Evolutionary conservation across 1,140 invertebrate genomes (phyloP), one percentile per base, ranked within the genome.

Genomic region (Hydropsyche tenuis): DNA sequence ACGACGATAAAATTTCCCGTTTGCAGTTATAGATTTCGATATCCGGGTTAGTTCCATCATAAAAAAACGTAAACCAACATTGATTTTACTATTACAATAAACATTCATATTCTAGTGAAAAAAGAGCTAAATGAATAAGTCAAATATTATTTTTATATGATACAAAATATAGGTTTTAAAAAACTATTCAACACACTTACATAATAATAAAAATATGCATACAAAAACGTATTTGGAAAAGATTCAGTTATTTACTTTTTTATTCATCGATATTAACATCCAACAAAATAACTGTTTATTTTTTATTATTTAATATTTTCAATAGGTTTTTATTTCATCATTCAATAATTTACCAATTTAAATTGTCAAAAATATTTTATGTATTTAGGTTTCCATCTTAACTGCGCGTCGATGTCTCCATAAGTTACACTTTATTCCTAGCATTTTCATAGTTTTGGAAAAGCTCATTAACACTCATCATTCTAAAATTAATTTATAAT

Each of bases 201-300:
- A 56, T 60, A 25, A 60, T 60, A 60, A 60, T 3, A 23, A 25
- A 25, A 12, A 60, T 22, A 53, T 20, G 22, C 51, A 9, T 11
- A 60, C 22, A 20, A 20, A 18, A 56, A 56, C 51, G 22, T 16
- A 56, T 56, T 56, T 56, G 16, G 51, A 25, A 23, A 25, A 60
- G 56, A 60, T 60, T 60, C 56, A 60, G 56, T 60, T 60, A 60
- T 60, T 25, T 12, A 23, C 22, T 7, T 60, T 60, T 25, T 60
- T 60, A 3, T 60, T 25, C 22, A 12, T 11, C 22, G 12, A 60
- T 11, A 23, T 60, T 48, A 7, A 6, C 45, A 14, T 48, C 2
- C 2, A 60, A 27, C 56, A 12, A 60, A 60, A 27, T 60, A 60
- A 60, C 56, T 56, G 51, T 56, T 51, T n/a, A 16, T 5, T 51